Evolutionary conservation across 2,797 vertebrate genomes (phyloP).

Genomic region (Phyllotis vaccarum): DNA sequence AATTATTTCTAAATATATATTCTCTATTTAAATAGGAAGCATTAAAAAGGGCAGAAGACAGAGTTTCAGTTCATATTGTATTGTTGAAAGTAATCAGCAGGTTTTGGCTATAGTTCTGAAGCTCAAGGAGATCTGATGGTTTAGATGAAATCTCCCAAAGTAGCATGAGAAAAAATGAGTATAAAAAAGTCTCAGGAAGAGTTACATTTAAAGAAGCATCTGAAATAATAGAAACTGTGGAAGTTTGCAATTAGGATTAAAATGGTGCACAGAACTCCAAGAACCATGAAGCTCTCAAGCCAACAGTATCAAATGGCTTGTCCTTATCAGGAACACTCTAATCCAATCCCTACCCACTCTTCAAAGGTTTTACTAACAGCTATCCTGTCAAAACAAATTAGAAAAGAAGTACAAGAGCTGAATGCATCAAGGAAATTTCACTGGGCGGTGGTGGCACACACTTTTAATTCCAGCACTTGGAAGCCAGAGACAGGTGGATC

Average conservation of each 20-base stretch:
- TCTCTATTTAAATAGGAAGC: conserved; percentile 35
- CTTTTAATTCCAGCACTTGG: background rate
- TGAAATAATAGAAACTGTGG: background rate
- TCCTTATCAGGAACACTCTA: background rate
- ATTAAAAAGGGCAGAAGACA: conserved; percentile 12
- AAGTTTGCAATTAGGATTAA: background rate
- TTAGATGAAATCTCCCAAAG: conserved; percentile 11
- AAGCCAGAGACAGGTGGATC: background rate
- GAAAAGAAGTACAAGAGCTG: background rate
- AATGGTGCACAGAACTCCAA: background rate
- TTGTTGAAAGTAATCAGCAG: conserved; percentile 35
- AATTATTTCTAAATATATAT: conserved; percentile 45
- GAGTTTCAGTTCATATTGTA: conserved; percentile 42
- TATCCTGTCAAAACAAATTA: background rate
- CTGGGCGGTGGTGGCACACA: background rate
- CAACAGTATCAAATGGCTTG: background rate
- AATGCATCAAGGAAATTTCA: background rate
- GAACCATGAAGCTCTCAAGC: background rate
- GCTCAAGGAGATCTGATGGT: background rate
- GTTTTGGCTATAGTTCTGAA: conserved; percentile 20
- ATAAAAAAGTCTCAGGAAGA: conserved; percentile 3
- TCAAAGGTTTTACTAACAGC: conserved; percentile 31
- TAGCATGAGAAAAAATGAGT: conserved; percentile 35
- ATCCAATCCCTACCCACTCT: conserved; percentile 51
- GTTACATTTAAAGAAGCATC: conserved; percentile 32